Evolutionary conservation across 2,888 invertebrate species (phyloP).

Genomic region (Drosophila borborema): DNA sequence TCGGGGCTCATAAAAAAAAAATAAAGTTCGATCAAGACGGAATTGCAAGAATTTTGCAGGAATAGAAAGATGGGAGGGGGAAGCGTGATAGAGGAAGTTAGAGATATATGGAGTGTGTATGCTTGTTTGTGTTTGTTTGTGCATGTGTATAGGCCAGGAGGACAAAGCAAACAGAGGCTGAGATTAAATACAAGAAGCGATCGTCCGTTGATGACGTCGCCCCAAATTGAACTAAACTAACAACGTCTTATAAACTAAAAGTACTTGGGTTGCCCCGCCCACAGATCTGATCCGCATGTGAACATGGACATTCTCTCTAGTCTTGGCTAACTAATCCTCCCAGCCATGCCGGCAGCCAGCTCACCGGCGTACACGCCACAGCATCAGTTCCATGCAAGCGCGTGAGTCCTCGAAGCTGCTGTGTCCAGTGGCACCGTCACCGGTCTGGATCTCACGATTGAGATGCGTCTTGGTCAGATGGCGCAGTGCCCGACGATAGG

Average conservation of each 20-base stretch:
- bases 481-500: conserved; percentile 93
- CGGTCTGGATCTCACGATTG: conserved; percentile 92
- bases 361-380: conserved; percentile 89
- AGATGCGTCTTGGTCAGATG: conserved; percentile 90
- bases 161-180: conserved; percentile 31
- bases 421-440: conserved; percentile 89
- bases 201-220: conserved; percentile 1
- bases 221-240: conserved; percentile 28
- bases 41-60: background rate
- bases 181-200: conserved; percentile 34
- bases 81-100: background rate
- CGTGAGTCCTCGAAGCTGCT: conserved; percentile 97
- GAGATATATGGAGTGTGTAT: background rate
- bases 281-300: conserved; percentile 2
- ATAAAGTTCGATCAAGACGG: background rate
- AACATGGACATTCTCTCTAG: background rate
- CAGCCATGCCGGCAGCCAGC: conserved; percentile 46
- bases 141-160: background rate
- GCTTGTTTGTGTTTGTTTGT: too few species aligned
- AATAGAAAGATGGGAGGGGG: background rate
- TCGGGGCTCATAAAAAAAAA: background rate
- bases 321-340: conserved; percentile 43
- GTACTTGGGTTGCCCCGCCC: conserved; percentile 49
- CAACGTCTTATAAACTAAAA: conserved; percentile 46
- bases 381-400: conserved; percentile 95